phyloP scores from a whole-genome alignment of 2,888 invertebrate species.

The Noctua fimbriata region DNA sequence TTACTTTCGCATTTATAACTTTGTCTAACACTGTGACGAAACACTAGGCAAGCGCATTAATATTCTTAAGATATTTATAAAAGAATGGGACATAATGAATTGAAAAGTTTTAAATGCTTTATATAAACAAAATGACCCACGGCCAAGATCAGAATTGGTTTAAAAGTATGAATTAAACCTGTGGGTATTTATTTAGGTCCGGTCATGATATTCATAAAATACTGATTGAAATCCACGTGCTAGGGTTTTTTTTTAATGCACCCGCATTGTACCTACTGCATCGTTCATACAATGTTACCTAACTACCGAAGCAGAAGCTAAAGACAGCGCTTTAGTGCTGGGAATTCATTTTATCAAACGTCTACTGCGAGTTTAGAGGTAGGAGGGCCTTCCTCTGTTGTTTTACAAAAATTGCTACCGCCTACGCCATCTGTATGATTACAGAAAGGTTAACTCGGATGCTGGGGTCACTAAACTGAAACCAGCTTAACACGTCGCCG shows the following conservation, averaged over 20 bases:
- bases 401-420: too few relatives aligned
- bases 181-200: not conserved
- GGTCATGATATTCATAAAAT: not conserved
- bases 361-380: too few relatives aligned
- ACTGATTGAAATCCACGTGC: not conserved
- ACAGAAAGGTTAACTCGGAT: too few relatives aligned
- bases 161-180: not conserved
- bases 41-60: not conserved
- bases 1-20: too few relatives aligned
- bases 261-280: not conserved
- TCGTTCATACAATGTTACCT: not conserved
- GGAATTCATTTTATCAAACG: not conserved
- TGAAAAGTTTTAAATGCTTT: not conserved
- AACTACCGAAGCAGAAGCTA: too few relatives aligned
- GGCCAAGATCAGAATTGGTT: not conserved
- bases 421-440: too few relatives aligned
- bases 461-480: too few relatives aligned
- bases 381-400: too few relatives aligned
- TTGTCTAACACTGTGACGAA: too few relatives aligned
- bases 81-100: not conserved
- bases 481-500: too few relatives aligned
- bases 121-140: not conserved
- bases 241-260: not conserved
- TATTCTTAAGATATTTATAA: not conserved
- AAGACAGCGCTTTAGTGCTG: not conserved